phyloP scores from a whole-genome alignment of 2,797 vertebrate species.

The Sebastolobus altivelis region DNA sequence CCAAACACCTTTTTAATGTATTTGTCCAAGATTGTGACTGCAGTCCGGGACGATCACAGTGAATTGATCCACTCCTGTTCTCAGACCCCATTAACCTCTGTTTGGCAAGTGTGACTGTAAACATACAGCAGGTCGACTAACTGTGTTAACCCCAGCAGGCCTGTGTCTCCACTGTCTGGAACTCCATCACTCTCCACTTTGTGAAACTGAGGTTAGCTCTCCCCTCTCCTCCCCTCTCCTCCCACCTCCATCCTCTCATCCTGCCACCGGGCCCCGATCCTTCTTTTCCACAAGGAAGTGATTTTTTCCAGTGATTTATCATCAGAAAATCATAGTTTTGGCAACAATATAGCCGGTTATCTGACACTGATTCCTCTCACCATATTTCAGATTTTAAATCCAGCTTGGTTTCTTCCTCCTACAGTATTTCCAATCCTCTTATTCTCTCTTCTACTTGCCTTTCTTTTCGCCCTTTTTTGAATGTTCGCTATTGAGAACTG shows the following conservation, averaged over 20 bases:
- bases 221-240: neutral
- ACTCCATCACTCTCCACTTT: constrained; percentile 60
- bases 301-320: constrained; percentile 10
- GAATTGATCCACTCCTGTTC: constrained; percentile 11
- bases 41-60: neutral
- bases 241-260: neutral
- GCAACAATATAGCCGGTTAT: neutral
- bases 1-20: too few relatives aligned
- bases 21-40: constrained; percentile 1
- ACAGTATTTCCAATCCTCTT: neutral
- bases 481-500: neutral
- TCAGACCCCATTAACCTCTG: constrained; percentile 26
- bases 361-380: neutral
- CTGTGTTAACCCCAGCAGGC: constrained; percentile 75
- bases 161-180: constrained; percentile 66
- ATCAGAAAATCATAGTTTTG: constrained; percentile 28
- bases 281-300: constrained; percentile 20
- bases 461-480: neutral
- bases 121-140: constrained; percentile 51
- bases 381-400: neutral
- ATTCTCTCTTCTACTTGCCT: neutral
- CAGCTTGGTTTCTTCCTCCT: neutral
- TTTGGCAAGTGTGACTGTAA: constrained; percentile 37
- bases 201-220: constrained; percentile 79
- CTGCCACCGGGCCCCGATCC: neutral